Conservation (phyloP, 2,888 invertebrate species). For the Spisula subtruncata region DNA sequence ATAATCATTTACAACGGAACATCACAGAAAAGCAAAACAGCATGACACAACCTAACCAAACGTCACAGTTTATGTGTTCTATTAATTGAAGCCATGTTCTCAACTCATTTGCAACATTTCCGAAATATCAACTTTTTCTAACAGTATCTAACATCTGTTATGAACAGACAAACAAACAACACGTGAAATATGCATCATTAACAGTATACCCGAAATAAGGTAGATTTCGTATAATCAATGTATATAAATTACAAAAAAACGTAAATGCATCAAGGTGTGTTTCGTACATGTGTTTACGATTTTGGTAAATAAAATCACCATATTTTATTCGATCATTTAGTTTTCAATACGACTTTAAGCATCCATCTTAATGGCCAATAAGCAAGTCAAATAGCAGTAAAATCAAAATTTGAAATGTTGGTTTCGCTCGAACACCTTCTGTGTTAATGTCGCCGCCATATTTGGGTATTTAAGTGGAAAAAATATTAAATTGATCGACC, state of each 20-base stretch:
- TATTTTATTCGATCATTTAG: not conserved
- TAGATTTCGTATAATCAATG: not conserved
- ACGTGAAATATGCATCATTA: not conserved
- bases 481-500: constrained; percentile 6
- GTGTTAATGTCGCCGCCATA: not conserved
- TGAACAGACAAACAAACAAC: not conserved
- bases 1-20: no score
- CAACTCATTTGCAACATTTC: no score
- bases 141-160: not conserved
- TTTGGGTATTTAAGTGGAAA: constrained; percentile 22
- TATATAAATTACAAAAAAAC: not conserved
- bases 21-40: no score
- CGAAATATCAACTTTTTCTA: no score
- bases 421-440: not conserved
- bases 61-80: no score
- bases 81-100: no score
- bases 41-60: no score
- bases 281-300: not conserved
- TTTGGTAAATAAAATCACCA: not conserved
- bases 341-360: not conserved
- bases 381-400: not conserved
- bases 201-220: not conserved
- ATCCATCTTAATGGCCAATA: not conserved
- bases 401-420: not conserved
- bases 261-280: not conserved